Evolutionary conservation across 2,113 vertebrate genomes (phyloP), one percentile per base, ranked within the genome.

Genomic region (Xenopus laevis): DNA sequence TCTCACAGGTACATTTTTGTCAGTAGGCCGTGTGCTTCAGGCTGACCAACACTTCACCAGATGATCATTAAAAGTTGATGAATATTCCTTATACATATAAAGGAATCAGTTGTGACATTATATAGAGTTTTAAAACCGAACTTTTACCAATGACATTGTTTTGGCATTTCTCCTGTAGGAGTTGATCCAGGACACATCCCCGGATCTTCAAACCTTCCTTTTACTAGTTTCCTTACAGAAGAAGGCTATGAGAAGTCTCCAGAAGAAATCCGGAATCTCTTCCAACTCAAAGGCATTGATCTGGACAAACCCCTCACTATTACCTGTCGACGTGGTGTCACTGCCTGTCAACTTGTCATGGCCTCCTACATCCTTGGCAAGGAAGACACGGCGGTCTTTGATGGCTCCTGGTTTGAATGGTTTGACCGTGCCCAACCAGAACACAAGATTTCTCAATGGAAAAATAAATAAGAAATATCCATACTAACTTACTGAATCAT

Each of bases 321-420:
- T 63, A 89, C 91, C 0, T 99, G 96, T 17, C 95, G 96, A 30
- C 95, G 96, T 0, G 96, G 96, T 0, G 93, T 98, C 79, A 96
- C 95, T 0, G 95, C 96, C 13, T 98, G 97, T 82, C 95, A 97
- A 0, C 85, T 97, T 9, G 92, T 80, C 0, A 86, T 98, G 71
- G 95, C 92, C 0, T 96, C 96, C 3, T 91, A 94, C 81, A 87
- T 96, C 55, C 94, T 96, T 0, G 95, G 94, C 50, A 90, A 96
- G 71, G 82, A 92, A 0, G 89, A 91, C 0, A 92, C 93, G 2
- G 86, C 90, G 1, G 78, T 98, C 74, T 98, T 97, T 0, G 96
- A 99, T 0, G 96, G 97, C 7, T 89, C 97, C 67, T 98, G 97
- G 97, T 81, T 87, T 1, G 96, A 98, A 74, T 98, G 96, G 96